phyloP scores from a whole-genome alignment of 2,113 vertebrate species.

The Stictonetta naevosa region DNA sequence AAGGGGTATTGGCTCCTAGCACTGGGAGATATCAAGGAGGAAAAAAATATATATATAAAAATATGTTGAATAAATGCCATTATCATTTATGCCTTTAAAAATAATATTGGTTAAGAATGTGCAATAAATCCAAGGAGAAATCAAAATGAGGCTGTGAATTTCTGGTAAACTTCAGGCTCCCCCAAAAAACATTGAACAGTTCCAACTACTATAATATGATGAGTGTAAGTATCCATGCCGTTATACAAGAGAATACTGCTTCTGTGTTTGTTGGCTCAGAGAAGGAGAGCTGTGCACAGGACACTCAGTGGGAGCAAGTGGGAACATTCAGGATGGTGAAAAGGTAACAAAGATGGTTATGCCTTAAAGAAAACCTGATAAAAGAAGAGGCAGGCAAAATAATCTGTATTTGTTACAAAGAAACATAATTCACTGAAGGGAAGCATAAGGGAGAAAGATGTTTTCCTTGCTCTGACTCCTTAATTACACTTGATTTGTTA shows the following conservation, averaged over 20 bases:
- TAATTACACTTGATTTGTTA: constrained; percentile 43
- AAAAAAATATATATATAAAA: no score
- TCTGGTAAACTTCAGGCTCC: background rate
- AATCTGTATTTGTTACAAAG: background rate
- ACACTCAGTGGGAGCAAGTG: background rate
- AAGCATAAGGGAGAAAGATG: background rate
- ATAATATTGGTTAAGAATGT: background rate
- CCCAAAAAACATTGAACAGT: background rate
- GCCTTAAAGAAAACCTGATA: background rate
- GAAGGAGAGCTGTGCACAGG: background rate
- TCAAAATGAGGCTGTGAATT: background rate
- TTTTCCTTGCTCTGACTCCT: constrained; percentile 17
- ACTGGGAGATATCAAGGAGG: background rate
- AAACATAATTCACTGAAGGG: background rate
- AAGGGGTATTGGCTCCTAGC: background rate
- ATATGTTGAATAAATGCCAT: background rate
- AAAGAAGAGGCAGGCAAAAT: background rate
- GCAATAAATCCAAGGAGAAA: background rate
- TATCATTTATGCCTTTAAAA: background rate
- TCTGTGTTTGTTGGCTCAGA: background rate
- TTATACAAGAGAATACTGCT: background rate
- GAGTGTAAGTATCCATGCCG: background rate
- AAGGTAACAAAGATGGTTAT: background rate
- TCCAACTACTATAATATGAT: background rate
- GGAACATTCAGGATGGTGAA: background rate